A percentile compares a stretch with the other conserved stretches of the same genome.
Evolutionary conservation across 2,888 invertebrate species (phyloP).

Genomic region (Xestoiulus laeticollis): DNA sequence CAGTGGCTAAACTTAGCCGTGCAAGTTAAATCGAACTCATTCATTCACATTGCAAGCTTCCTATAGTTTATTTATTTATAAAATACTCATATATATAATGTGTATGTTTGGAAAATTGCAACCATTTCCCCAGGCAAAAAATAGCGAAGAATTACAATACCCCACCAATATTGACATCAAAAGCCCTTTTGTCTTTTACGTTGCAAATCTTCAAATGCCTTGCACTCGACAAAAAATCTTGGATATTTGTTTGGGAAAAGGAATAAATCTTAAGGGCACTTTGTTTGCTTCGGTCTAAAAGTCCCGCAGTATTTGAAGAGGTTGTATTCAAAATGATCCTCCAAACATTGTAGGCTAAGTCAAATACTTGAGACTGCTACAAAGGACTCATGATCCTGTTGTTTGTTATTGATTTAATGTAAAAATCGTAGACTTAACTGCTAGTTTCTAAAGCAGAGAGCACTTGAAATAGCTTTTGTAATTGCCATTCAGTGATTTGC

Average conservation of each 20-base stretch:
- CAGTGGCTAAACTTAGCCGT: no score
- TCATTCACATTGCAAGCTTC: no score
- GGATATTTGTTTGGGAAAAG: neutral
- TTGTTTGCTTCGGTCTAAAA: neutral
- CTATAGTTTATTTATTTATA: no score
- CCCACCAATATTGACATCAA: no score
- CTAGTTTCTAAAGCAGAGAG: neutral
- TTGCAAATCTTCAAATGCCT: no score
- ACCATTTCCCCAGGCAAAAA: no score
- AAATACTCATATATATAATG: no score
- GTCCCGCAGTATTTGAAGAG: neutral
- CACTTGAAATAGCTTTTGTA: neutral
- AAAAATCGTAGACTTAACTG: neutral
- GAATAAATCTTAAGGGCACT: neutral
- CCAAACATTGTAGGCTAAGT: neutral
- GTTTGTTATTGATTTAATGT: neutral
- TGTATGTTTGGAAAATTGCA: no score
- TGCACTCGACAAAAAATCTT: no score
- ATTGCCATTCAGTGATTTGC: neutral
- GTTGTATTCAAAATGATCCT: neutral
- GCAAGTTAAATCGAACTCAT: no score
- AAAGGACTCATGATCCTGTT: neutral
- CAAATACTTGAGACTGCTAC: neutral
- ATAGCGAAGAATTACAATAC: no score
- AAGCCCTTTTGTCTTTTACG: no score